These are phyloP conservation scores for Lepilemur septentrionalis DNA, from an alignment of 2,797 vertebrate species.

Conservation along the genomic window DNA sequence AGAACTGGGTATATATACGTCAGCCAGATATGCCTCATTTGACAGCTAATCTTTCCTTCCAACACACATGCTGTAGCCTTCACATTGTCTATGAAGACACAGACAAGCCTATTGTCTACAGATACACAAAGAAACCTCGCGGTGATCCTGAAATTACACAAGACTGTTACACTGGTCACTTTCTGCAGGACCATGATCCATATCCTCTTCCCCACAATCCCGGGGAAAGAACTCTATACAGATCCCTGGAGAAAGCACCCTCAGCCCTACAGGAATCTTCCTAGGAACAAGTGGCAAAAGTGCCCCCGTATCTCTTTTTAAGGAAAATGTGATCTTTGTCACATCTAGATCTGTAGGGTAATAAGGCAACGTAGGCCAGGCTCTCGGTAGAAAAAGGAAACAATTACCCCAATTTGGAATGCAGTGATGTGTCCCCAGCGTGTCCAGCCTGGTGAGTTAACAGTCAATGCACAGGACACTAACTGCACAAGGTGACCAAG, in stretches of 20 bases:
- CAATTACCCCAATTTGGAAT: background rate
- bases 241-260: background rate
- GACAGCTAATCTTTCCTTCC: background rate
- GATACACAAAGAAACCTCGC: background rate
- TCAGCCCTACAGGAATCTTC: background rate
- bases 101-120: background rate
- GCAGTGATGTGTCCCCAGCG: background rate
- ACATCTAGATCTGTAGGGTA: background rate
- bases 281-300: background rate
- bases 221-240: background rate
- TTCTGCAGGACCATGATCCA: background rate
- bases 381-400: slow-evolving; percentile 10
- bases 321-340: background rate
- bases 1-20: background rate
- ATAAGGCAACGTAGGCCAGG: background rate
- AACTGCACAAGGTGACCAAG: background rate
- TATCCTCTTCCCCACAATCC: background rate
- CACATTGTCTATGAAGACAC: background rate
- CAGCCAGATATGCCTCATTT: background rate
- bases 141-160: background rate
- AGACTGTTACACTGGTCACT: background rate
- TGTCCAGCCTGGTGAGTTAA: background rate
- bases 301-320: background rate
- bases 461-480: background rate
- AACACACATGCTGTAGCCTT: background rate